Evolutionary conservation across 2,888 invertebrate species (phyloP), one percentile per base, ranked within the genome.

Genomic region (Mamestra brassicae): DNA sequence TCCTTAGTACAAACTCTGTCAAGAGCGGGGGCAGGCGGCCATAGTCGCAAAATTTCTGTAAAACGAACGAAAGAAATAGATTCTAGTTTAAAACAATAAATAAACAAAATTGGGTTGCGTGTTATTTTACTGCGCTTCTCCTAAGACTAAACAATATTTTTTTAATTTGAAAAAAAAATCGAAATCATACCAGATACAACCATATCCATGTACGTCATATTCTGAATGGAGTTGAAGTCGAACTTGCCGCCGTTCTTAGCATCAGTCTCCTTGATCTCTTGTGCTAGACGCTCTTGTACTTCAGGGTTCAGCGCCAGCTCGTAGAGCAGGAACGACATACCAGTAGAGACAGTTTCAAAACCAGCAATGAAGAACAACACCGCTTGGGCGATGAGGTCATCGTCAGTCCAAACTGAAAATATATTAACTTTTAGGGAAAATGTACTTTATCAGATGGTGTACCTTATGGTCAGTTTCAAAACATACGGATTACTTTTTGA

Each of bases 121-220:
- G 26, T 26, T 1, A 26, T 26, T 26, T 26, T 26, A 26, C 26
- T 26, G 26, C 26, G 1, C 26, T 26, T 26, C 26, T 26, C 26
- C 26, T 26, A 26, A 26, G n/a, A 26, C 26, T 26, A 26, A 26
- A 26, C 26, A 26, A 26, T 26, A 26, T 26, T 26, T 26, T 26
- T 26, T 13, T 45, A 11, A 45, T 66, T 67, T 50, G 1, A 45
- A 57, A 26, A 26, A 1, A 26, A 34, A 0, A 36, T 34, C 4
- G n/a, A 42, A 69, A 42, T 52, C 77, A 84, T 86, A 97, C 97
- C 97, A 86, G 97, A 97, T 0, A 97, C 89, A 0, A 97, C 97
- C 97, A 97, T 97, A 71, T 97, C 97, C 93, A 97, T 89, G 77
- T 97, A 97, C 42, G 94, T 94, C 97, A 97, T 96, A 47, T 93